A percentile compares a stretch with the other conserved stretches of the same genome.
These are phyloP conservation scores for Mesoclemmys tuberculata DNA, from an alignment of 2,113 vertebrate genomes.

Conservation along the genomic window DNA sequence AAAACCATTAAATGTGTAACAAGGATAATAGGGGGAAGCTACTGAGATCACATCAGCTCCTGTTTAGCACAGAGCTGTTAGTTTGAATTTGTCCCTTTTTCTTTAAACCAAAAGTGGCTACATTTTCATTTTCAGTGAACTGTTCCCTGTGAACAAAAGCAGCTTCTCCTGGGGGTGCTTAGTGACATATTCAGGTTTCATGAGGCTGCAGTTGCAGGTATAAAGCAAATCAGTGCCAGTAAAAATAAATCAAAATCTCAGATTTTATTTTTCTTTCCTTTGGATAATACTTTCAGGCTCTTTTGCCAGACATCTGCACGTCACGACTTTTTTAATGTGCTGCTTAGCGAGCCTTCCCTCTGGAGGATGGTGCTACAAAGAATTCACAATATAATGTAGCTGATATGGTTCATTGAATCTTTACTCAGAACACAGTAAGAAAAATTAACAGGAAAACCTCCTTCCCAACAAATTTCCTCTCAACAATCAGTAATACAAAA, in stretches of 20 bases:
- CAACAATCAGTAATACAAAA: constrained; percentile 56
- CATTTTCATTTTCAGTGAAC: neutral
- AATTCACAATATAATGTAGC: neutral
- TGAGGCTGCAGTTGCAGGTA: neutral
- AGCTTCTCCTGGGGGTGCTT: neutral
- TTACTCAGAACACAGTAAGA: constrained; percentile 41
- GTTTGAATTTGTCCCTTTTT: neutral
- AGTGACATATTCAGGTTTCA: neutral
- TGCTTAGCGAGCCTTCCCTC: neutral
- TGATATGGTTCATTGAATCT: neutral
- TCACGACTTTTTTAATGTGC: neutral
- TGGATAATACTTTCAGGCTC: neutral
- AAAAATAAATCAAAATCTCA: neutral
- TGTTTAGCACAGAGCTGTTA: neutral
- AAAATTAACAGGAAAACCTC: constrained; percentile 61
- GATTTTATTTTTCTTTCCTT: constrained; percentile 23
- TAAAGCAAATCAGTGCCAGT: neutral
- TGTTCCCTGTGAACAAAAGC: neutral
- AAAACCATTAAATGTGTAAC: neutral
- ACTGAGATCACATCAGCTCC: constrained; percentile 12
- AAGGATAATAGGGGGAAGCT: neutral
- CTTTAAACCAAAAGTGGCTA: neutral
- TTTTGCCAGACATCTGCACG: neutral
- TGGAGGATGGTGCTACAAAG: constrained; percentile 17
- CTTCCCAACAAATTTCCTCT: constrained; percentile 55